Percentiles rank a stretch among this genome's conserved stretches.
These are phyloP conservation scores for Carabus problematicus DNA, from an alignment of 2,888 invertebrate species.

Conservation along the genomic window DNA sequence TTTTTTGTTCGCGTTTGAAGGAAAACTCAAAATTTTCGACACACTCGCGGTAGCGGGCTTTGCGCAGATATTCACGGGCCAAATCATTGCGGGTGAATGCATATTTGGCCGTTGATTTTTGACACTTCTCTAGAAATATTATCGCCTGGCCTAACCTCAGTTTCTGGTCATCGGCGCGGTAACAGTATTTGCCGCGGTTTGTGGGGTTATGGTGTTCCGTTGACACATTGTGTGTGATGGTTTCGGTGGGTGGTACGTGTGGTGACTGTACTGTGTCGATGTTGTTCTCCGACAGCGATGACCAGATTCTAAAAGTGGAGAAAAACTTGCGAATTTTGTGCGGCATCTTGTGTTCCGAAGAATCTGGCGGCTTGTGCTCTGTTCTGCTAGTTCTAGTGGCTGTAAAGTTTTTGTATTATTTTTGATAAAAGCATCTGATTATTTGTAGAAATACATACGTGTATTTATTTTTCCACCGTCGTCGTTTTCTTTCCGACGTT, in stretches of 20 bases:
- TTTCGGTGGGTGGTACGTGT: too few species aligned
- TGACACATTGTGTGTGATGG: too few species aligned
- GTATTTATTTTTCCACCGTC: background rate
- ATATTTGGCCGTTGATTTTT: slow-evolving; percentile 58
- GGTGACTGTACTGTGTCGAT: background rate
- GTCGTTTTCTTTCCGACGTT: slow-evolving; percentile 14
- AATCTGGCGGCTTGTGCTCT: too few species aligned
- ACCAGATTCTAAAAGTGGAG: slow-evolving; percentile 21
- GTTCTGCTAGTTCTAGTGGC: too few species aligned
- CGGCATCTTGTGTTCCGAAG: background rate
- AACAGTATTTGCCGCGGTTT: too few species aligned
- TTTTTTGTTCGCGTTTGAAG: slow-evolving; percentile 54
- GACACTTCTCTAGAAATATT: slow-evolving; percentile 57
- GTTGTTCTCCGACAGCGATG: background rate
- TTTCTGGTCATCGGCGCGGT: slow-evolving; percentile 50
- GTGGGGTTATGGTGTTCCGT: too few species aligned
- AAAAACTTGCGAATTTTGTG: slow-evolving; percentile 30
- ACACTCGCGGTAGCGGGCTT: slow-evolving; percentile 63
- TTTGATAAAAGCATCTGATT: slow-evolving; percentile 2
- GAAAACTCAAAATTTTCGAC: slow-evolving; percentile 62
- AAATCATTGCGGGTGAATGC: slow-evolving; percentile 57
- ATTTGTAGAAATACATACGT: slow-evolving; percentile 7
- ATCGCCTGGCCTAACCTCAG: slow-evolving; percentile 54
- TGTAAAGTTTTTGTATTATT: too few species aligned
- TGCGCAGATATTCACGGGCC: slow-evolving; percentile 61